A percentile compares a stretch with the other conserved stretches of the same genome.
phyloP scores from a whole-genome alignment of 2,113 vertebrate genomes.

The Gallinago jamesoni region DNA sequence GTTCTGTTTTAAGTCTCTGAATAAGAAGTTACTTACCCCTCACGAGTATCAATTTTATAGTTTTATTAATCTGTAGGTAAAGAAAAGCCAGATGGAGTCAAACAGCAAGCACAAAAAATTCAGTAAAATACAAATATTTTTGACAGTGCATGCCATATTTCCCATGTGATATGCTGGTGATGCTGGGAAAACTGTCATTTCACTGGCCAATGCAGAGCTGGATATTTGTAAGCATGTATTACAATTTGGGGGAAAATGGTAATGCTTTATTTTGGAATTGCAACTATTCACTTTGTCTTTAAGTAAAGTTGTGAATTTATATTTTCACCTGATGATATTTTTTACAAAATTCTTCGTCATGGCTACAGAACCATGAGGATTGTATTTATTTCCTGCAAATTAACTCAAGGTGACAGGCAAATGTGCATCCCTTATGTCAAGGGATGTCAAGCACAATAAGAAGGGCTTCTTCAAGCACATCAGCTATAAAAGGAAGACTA shows the following conservation, averaged over 20 bases:
- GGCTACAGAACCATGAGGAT: neutral
- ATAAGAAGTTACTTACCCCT: neutral
- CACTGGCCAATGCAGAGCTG: neutral
- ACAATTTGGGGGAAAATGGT: fast-evolving
- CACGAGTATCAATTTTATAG: neutral
- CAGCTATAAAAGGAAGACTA: no score
- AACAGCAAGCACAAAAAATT: neutral
- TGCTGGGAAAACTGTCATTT: neutral
- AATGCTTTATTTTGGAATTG: neutral
- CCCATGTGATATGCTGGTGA: neutral
- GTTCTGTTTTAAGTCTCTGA: neutral
- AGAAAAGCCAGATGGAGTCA: neutral
- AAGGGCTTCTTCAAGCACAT: no score
- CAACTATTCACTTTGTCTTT: neutral
- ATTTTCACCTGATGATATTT: neutral
- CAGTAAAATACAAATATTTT: neutral
- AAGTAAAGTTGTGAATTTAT: neutral
- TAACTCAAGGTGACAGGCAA: neutral
- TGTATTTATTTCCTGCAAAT: neutral
- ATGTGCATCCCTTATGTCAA: neutral
- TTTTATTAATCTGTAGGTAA: neutral
- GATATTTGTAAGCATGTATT: neutral
- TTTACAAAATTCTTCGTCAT: neutral
- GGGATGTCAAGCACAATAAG: no score
- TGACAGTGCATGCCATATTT: neutral